These are phyloP conservation scores for Halcyon smyrnensis DNA, from an alignment of 2,797 vertebrate genomes.

Conservation along the genomic window DNA sequence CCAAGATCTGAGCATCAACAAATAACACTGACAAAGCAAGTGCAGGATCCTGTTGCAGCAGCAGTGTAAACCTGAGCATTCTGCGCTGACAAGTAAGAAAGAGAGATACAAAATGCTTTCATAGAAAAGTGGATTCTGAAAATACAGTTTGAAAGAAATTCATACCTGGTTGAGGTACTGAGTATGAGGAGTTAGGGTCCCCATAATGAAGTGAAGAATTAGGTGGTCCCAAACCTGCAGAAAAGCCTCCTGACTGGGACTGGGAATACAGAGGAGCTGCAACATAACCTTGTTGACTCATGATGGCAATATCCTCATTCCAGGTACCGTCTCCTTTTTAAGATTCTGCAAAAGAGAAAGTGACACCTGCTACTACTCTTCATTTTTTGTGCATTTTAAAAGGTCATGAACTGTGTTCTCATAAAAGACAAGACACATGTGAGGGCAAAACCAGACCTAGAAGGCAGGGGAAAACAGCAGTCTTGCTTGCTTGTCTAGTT, in stretches of 20 bases:
- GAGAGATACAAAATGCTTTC: neutral
- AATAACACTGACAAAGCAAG: neutral
- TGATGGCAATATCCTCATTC: constrained; percentile 75
- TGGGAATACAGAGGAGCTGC: constrained; percentile 92
- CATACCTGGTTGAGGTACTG: constrained; percentile 83
- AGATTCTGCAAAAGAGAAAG: constrained; percentile 42
- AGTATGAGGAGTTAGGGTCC: constrained; percentile 77
- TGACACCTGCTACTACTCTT: neutral
- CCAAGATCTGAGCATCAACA: neutral
- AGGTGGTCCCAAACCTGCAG: constrained; percentile 81
- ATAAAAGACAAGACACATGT: neutral
- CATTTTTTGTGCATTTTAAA: neutral
- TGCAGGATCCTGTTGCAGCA: neutral
- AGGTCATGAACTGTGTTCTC: neutral
- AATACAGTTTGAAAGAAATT: neutral
- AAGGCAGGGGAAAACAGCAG: neutral
- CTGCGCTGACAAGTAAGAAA: neutral
- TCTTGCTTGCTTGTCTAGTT: neutral
- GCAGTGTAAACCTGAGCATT: neutral
- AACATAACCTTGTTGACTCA: constrained; percentile 97
- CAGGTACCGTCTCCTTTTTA: neutral
- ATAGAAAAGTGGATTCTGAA: neutral
- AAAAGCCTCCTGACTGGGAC: constrained; percentile 87
- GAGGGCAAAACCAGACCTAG: neutral
- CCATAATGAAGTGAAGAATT: constrained; percentile 84